Evolutionary conservation across 1,140 invertebrate species (phyloP).

Genomic region (Cydia strobilella): DNA sequence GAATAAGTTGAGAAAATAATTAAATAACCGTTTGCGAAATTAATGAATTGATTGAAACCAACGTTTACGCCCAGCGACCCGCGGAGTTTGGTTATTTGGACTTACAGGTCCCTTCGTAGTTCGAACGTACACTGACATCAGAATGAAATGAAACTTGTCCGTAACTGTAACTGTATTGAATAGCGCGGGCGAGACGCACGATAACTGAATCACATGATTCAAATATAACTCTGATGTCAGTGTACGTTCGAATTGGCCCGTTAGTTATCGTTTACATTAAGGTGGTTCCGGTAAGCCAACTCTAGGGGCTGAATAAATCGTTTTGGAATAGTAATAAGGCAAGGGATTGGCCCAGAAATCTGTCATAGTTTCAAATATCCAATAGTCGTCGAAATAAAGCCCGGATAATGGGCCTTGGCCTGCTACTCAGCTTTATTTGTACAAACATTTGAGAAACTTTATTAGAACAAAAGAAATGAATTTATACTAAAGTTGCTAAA

Average conservation of each 20-base stretch:
- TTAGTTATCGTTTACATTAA: slow-evolving; percentile 19
- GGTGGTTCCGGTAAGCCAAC: slow-evolving; percentile 3
- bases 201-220: too few species aligned
- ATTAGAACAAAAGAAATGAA: too few species aligned
- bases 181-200: too few species aligned
- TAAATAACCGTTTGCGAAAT: slow-evolving; percentile 28
- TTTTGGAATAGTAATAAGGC: background rate
- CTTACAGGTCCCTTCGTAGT: background rate
- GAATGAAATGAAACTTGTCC: too few species aligned
- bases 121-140: too few species aligned
- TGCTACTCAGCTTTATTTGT: background rate
- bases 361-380: background rate
- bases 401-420: background rate
- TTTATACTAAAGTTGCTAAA: too few species aligned
- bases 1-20: slow-evolving; percentile 5
- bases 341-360: background rate
- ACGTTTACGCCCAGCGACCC: background rate
- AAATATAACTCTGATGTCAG: too few species aligned
- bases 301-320: background rate
- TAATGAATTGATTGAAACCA: slow-evolving; percentile 24
- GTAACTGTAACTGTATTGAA: too few species aligned
- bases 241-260: too few species aligned
- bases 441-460: background rate
- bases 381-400: background rate
- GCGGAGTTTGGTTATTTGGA: background rate